These are phyloP conservation scores for Acanthopagrus latus DNA, from an alignment of 2,797 vertebrate species.

Conservation along the genomic window DNA sequence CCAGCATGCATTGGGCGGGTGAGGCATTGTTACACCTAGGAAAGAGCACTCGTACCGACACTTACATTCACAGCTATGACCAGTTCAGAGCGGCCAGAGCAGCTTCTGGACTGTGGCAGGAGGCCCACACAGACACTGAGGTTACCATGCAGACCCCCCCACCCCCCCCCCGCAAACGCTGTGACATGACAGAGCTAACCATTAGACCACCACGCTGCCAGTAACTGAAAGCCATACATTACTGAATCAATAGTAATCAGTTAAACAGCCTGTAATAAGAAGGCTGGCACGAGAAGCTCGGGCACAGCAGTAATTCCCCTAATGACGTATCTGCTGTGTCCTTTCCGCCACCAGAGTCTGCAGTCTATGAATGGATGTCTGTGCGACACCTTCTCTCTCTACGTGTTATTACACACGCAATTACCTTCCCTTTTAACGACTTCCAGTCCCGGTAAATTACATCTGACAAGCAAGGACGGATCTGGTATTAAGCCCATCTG, in stretches of 20 bases:
- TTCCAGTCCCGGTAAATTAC: slow-evolving; percentile 28
- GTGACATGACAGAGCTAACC: slow-evolving; percentile 21
- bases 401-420: slow-evolving; percentile 60
- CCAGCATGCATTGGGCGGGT: slow-evolving; percentile 8
- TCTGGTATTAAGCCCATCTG: slow-evolving; percentile 5
- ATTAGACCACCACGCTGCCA: slow-evolving; percentile 13
- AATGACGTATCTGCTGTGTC: slow-evolving; percentile 32
- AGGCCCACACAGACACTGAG: not conserved
- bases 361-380: slow-evolving; percentile 16
- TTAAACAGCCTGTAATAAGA: slow-evolving; percentile 21
- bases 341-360: slow-evolving; percentile 29
- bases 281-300: slow-evolving; percentile 6
- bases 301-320: slow-evolving; percentile 30
- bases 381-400: slow-evolving; percentile 26
- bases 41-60: not conserved
- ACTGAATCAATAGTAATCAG: slow-evolving; percentile 47
- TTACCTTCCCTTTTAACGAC: slow-evolving; percentile 49
- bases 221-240: slow-evolving; percentile 29
- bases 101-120: not conserved
- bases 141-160: not conserved
- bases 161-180: slow-evolving; percentile 1
- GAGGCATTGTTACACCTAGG: not conserved
- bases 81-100: not conserved
- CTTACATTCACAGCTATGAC: not conserved
- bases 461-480: slow-evolving; percentile 37